phyloP scores from a whole-genome alignment of 2,113 vertebrate species.

The Condylura cristata region DNA sequence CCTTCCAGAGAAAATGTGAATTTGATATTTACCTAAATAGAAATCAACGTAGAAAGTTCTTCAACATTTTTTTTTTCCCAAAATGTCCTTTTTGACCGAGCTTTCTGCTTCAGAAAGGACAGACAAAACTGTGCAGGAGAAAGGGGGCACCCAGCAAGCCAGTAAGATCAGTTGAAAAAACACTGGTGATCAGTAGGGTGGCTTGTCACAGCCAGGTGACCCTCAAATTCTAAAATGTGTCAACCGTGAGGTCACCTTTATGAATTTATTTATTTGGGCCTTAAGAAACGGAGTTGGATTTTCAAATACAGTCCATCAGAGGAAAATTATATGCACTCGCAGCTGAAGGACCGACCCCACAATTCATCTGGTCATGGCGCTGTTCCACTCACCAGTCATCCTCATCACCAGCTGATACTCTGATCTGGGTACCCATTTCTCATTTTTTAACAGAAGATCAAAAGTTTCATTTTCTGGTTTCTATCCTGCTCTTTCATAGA shows the following conservation, averaged over 20 bases:
- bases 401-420: background rate
- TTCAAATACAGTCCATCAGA: constrained; percentile 5
- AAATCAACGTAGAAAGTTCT: constrained; percentile 4
- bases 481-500: constrained; percentile 65
- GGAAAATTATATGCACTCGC: background rate
- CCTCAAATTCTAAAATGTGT: constrained; percentile 68
- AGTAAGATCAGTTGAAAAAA: constrained; percentile 35
- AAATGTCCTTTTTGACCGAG: background rate
- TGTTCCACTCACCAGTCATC: background rate
- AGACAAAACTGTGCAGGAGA: constrained; percentile 14
- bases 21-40: background rate
- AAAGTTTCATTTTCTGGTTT: background rate
- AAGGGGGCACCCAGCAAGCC: constrained; percentile 36
- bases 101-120: constrained; percentile 35
- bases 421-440: background rate
- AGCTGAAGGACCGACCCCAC: background rate
- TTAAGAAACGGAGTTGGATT: constrained; percentile 47
- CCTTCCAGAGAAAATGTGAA: background rate
- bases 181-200: constrained; percentile 46
- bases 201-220: constrained; percentile 68
- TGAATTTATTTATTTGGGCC: constrained; percentile 63
- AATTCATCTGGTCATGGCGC: background rate
- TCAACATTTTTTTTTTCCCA: background rate
- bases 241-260: constrained; percentile 66
- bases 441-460: constrained; percentile 40